Evolutionary conservation across 1,140 invertebrate genomes (phyloP), one percentile per base, ranked within the genome.

Genomic region (Bombyx mandarina): DNA sequence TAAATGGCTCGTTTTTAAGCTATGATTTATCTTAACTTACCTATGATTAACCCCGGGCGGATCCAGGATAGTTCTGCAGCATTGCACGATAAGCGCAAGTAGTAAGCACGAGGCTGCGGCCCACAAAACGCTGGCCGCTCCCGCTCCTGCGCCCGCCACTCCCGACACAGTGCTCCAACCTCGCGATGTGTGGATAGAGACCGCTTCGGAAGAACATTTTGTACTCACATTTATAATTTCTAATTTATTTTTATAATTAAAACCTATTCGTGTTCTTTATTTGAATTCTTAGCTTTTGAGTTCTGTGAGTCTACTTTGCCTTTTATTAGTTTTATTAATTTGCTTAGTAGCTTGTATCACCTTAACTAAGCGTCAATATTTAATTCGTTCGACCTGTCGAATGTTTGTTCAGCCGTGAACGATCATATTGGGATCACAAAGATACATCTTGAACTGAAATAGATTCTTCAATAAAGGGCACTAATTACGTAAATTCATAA

Each of bases 21-120:
- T 35, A 35, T 35, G 12, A 35, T 35, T 35, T 35, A 35, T 35
- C 1, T 35, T 1, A 35, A 5, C 55, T 66, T 58, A 79, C 78
- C 73, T 71, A 47, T 75, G 56, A 58, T 72, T 71, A 45, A 76
- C 9, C 8, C 73, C 75, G 49, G 78, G 72, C 8, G 79, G 75
- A 42, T 80, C 75, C 12, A 85, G 47, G 68, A 85, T 82, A 45
- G 82, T 85, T 48, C 76, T 70, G 26, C 67, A 79, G 64, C 82
- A 80, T 43, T 83, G 80, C 1, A 85, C 73, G 0, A 83, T 71
- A n/a, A 85, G 58, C 0, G 77, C 73, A 8, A 83, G 45, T 0
- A 83, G 67, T 6, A 85, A 57, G 45, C 79, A 81, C 3, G 76
- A 73, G 0, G 82, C 77, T 0, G 71, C 69, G 0, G 72, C 68